Evolutionary conservation across 2,797 vertebrate genomes (phyloP), one percentile per base, ranked within the genome.

Genomic region (Hoplostethus mediterraneus): DNA sequence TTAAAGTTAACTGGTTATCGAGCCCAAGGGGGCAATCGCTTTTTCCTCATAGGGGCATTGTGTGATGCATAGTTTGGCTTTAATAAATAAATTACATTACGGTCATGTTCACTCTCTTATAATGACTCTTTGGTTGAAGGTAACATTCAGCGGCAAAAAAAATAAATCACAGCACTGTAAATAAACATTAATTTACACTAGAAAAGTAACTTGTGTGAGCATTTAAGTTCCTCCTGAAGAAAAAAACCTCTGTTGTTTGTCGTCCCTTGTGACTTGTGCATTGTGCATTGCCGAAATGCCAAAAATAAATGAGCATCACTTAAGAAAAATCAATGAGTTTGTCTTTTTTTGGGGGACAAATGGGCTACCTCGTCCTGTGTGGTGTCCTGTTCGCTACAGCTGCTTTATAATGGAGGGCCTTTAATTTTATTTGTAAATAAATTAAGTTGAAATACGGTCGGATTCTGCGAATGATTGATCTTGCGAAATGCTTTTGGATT

Each of bases 341-440:
- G 63, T 65, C 53, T 74, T 42, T 79, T 31, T 31, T 28, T 28
- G 2, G 2, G 28, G 51, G 49, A 76, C 45, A 65, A n/a, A 10
- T 2, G 1, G 38, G 13, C 13, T n/a, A 47, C 55, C 51, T 77
- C 67, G 63, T 71, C 64, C 72, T 81, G 75, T 75, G 75, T 30
- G 68, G 67, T 28, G 60, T 71, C 69, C 59, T 63, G 38, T 73
- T 73, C 53, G 53, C 65, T 49, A 7, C 33, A 42, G 67, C 49
- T 36, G 48, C 73, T 55, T 71, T 14, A 64, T 48, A 71, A 75
- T 55, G 45, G 69, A 81, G 45, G 51, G 60, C 64, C 31, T 58
- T 73, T 79, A 51, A 74, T 85, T 75, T 85, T 71, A 83, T 84
- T 71, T 78, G 71, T 79, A 71, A 84, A 84, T 77, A 71, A 80